Evolutionary conservation across 2,113 vertebrate genomes (phyloP).

Genomic region (Sceloporus undulatus): DNA sequence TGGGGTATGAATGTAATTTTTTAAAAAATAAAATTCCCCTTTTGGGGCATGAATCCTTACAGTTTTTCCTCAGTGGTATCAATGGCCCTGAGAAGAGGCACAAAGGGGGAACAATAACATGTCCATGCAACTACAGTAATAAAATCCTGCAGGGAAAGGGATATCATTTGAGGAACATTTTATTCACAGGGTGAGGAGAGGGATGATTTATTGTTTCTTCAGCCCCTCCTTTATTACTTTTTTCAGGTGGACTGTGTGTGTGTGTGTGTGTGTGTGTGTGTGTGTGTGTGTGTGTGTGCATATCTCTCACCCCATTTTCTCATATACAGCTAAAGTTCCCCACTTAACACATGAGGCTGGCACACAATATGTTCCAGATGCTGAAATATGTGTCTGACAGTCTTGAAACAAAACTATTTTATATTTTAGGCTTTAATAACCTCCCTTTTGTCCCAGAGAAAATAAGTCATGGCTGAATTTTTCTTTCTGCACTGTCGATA

Average conservation of each 20-base stretch:
- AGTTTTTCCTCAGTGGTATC: background rate
- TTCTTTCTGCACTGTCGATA: constrained; percentile 49
- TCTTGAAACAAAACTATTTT: constrained; percentile 63
- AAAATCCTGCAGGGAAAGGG: background rate
- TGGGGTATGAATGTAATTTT: background rate
- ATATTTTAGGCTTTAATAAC: constrained; percentile 53
- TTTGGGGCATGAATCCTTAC: background rate
- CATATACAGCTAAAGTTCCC: constrained; percentile 2
- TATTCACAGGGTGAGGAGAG: background rate
- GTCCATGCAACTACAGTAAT: background rate
- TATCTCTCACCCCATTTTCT: constrained; percentile 30
- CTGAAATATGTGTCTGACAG: constrained; percentile 43
- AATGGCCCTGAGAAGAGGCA: background rate
- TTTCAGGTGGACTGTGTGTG: constrained; percentile 1
- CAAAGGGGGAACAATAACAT: no score
- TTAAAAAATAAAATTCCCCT: background rate
- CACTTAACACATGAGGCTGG: constrained; percentile 10
- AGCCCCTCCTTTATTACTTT: constrained; percentile 20
- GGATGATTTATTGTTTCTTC: constrained; percentile 33
- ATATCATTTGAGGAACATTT: background rate
- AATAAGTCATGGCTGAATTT: constrained; percentile 48
- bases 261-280: no score
- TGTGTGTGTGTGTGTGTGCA: background rate
- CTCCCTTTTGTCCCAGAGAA: constrained; percentile 56
- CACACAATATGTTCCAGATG: constrained; percentile 65